phyloP scores from a whole-genome alignment of 2,888 invertebrate genomes.

The Trimorus sp. region DNA sequence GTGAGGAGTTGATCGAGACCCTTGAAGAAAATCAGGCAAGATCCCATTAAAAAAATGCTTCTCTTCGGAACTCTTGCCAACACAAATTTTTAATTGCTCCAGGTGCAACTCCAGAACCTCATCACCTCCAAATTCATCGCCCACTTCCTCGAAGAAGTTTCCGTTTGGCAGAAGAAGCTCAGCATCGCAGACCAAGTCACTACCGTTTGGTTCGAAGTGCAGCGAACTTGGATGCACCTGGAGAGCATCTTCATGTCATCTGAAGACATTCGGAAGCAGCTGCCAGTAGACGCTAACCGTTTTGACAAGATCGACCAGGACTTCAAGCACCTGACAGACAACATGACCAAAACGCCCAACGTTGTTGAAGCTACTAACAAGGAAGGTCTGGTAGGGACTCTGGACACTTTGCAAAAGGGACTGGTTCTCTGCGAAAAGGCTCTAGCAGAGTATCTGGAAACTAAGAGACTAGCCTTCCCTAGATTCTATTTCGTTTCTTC shows the following conservation, averaged over 20 bases:
- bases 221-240: slow-evolving; percentile 97
- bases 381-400: slow-evolving; percentile 88
- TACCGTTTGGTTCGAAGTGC: slow-evolving; percentile 97
- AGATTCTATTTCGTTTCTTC: slow-evolving; percentile 98
- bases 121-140: slow-evolving; percentile 98
- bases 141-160: slow-evolving; percentile 96
- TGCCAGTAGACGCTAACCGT: slow-evolving; percentile 95
- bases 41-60: too few relatives aligned
- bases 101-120: slow-evolving; percentile 97
- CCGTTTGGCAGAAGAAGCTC: slow-evolving; percentile 95
- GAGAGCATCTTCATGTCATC: slow-evolving; percentile 99
- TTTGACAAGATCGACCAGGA: slow-evolving; percentile 95
- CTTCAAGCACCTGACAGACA: slow-evolving; percentile 91
- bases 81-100: slow-evolving; percentile 7
- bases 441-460: slow-evolving; percentile 97
- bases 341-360: slow-evolving; percentile 91
- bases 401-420: slow-evolving; percentile 92
- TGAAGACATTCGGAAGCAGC: slow-evolving; percentile 96
- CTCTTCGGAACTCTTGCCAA: too few relatives aligned
- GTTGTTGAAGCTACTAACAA: slow-evolving; percentile 96
- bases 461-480: slow-evolving; percentile 97
- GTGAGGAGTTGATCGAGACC: slow-evolving; percentile 97
- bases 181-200: slow-evolving; percentile 97
- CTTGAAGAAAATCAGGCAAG: slow-evolving; percentile 97
- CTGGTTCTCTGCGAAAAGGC: slow-evolving; percentile 97